A percentile compares a stretch with the other conserved stretches of the same genome.
phyloP scores from a whole-genome alignment of 2,113 vertebrate genomes.

The Carettochelys insculpta region DNA sequence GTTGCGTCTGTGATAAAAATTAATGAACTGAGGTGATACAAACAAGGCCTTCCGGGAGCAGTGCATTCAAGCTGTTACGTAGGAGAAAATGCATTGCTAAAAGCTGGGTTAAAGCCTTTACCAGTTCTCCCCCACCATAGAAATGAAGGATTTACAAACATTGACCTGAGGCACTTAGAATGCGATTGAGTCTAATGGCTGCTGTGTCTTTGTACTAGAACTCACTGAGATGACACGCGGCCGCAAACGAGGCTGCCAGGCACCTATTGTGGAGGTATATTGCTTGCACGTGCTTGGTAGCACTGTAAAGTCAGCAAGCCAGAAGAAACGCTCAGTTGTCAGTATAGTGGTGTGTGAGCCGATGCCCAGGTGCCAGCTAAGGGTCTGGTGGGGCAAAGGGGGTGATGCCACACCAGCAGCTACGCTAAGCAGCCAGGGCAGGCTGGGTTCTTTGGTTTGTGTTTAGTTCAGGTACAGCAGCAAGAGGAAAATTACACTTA shows the following conservation, averaged over 20 bases:
- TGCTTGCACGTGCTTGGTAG: neutral
- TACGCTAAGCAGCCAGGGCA: too few relatives aligned
- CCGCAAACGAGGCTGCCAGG: accelerated
- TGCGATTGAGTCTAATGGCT: neutral
- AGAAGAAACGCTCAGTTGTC: accelerated
- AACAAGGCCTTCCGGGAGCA: neutral
- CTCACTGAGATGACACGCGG: neutral
- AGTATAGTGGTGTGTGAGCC: too few relatives aligned
- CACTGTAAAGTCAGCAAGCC: accelerated
- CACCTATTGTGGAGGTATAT: neutral
- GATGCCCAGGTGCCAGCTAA: too few relatives aligned
- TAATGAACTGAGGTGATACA: constrained; percentile 61
- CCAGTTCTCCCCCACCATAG: neutral
- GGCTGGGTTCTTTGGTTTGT: too few relatives aligned
- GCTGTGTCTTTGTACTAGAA: neutral
- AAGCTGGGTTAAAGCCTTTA: neutral
- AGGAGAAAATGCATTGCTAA: neutral
- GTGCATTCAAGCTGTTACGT: neutral
- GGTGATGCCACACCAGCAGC: too few relatives aligned
- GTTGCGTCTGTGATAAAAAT: constrained; percentile 61
- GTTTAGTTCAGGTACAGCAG: too few relatives aligned
- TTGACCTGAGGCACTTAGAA: neutral
- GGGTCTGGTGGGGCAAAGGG: too few relatives aligned
- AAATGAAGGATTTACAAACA: neutral
- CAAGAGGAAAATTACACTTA: too few relatives aligned